Evolutionary conservation across 2,888 invertebrate genomes (phyloP), one percentile per base, ranked within the genome.

Genomic region (Ellobium chinense): DNA sequence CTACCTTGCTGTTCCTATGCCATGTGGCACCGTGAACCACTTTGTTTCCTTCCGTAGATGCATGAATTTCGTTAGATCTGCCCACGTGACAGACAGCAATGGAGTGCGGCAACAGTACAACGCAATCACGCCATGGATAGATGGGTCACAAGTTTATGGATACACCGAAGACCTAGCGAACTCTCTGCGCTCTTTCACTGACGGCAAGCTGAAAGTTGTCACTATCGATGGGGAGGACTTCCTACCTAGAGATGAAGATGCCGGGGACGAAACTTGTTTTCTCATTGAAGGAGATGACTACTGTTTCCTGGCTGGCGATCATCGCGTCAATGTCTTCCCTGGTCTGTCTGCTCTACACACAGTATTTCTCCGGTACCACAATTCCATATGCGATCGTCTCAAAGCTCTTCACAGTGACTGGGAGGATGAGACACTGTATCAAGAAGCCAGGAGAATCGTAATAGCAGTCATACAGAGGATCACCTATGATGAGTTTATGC

Each of bases 41-140:
- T 18, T 18, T 46, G 18, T 46, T 46, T 18, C 46, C 46, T 68
- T 9, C 37, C 1, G 2, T 24, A 72, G 72, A 31, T 78, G 77
- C 31, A 68, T 78, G 60, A 37, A 58, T 27, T 69, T 78, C 60
- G 24, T 31, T 14, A 29, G 77, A 9, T 78, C 77, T 27, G 21
- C 29, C 1, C 27, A 36, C 9, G 29, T 54, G 14, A 37, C 58
- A 4, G 77, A 78, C 39, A 1, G 31, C 21, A 4, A 56, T 12
- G 66, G 46, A 14, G 95, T 96, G 0, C 94, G 97, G 4, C 95
- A 97, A 89, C 97, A 97, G 89, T 91, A 97, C 75, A 93, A 93
- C 93, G 97, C 97, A 93, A 96, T 95, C 0, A 95, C 96, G 0
- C 94, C 97, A 0, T 97, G 95, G 92, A 95, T 98, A 31, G 98